A percentile compares a stretch with the other conserved stretches of the same genome.
Evolutionary conservation across 1,140 invertebrate species (phyloP).

Genomic region (Eubasilissa regina): DNA sequence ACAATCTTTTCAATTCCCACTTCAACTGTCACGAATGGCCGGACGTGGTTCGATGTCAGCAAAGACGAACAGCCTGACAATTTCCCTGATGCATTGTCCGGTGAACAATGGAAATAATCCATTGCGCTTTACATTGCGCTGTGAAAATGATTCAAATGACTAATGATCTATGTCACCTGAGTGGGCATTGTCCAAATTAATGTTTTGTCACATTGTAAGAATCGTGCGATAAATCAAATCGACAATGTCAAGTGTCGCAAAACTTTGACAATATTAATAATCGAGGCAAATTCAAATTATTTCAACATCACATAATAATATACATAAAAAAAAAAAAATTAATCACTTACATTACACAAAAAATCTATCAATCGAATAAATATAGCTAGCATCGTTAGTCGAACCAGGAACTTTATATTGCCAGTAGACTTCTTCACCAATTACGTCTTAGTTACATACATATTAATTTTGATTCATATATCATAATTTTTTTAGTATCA

Average conservation of each 20-base stretch:
- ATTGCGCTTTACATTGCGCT: not conserved
- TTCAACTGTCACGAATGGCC: constrained; percentile 18
- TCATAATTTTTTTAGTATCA: too few species aligned
- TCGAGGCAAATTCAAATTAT: not conserved
- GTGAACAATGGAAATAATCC: not conserved
- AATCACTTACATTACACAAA: too few species aligned
- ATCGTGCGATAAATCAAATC: constrained; percentile 21
- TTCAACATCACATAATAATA: too few species aligned
- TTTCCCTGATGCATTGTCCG: constrained; percentile 23
- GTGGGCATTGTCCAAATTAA: not conserved
- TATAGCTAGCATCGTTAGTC: too few species aligned
- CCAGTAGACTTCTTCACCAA: too few species aligned
- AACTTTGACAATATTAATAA: not conserved
- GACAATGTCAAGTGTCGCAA: not conserved
- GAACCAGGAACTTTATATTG: too few species aligned
- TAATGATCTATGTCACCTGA: constrained; percentile 7
- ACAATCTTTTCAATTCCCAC: not conserved
- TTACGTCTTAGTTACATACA: too few species aligned
- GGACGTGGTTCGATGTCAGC: constrained; percentile 30
- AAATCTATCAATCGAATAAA: too few species aligned
- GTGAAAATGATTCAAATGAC: constrained; percentile 14
- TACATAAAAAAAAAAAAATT: too few species aligned
- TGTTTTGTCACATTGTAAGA: constrained; percentile 2
- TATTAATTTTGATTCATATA: too few species aligned
- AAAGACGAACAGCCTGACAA: constrained; percentile 33